Conservation (phyloP, 2,888 invertebrate genomes). For the Myopa testacea region DNA sequence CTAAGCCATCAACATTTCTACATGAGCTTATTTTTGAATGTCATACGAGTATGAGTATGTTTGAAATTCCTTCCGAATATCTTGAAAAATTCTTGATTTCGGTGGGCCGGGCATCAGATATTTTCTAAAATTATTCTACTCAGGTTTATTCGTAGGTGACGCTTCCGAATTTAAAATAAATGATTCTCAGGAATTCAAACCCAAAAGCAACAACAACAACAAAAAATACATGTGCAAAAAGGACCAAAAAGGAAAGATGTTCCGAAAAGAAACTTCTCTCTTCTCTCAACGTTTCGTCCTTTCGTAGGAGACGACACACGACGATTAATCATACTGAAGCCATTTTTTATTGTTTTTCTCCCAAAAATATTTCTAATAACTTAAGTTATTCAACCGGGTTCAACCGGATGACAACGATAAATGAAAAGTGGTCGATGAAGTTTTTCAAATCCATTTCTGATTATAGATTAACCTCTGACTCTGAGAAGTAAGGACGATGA, state of each 20-base stretch:
- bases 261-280: background rate
- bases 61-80: slow-evolving; percentile 4
- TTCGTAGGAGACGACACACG: background rate
- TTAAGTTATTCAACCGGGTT: background rate
- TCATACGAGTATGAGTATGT: too few species aligned
- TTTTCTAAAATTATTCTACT: slow-evolving; percentile 28
- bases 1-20: slow-evolving; percentile 6
- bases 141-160: slow-evolving; percentile 20
- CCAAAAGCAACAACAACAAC: background rate
- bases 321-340: background rate
- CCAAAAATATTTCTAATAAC: background rate
- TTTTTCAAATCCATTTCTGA: too few species aligned
- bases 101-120: background rate
- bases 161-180: slow-evolving; percentile 36
- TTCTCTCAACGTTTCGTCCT: background rate
- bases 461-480: too few species aligned
- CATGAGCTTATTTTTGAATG: too few species aligned
- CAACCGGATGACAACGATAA: too few species aligned
- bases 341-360: background rate
- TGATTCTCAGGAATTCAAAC: slow-evolving; percentile 12
- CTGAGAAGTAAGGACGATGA: too few species aligned
- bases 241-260: background rate
- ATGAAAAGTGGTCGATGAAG: too few species aligned
- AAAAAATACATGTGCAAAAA: slow-evolving; percentile 16
- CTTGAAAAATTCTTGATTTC: background rate